Conservation (phyloP, 2,888 invertebrate species). For the Boloria euphrosyne region DNA sequence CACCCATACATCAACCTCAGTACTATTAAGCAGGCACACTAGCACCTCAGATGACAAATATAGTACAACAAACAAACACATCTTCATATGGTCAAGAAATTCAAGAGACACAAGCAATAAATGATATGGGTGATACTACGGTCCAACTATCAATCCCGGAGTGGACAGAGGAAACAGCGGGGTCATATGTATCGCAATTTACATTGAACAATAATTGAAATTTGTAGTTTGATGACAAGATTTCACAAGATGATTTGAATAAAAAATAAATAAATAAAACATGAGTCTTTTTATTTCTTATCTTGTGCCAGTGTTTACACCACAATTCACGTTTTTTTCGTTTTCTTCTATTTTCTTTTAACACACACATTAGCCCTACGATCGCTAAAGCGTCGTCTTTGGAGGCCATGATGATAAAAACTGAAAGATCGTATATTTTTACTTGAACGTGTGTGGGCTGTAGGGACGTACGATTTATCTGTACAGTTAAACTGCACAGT, state of each 20-base stretch:
- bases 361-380: no score
- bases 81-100: slow-evolving; percentile 21
- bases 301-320: no score
- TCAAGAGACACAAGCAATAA: slow-evolving; percentile 18
- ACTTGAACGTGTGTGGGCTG: not conserved
- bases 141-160: slow-evolving; percentile 24
- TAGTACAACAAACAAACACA: slow-evolving; percentile 2
- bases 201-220: slow-evolving; percentile 5
- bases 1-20: no score
- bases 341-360: no score
- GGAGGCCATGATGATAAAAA: not conserved
- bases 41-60: not conserved
- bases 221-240: not conserved
- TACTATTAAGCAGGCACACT: not conserved
- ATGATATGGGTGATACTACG: slow-evolving; percentile 15
- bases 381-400: not conserved
- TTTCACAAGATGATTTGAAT: no score
- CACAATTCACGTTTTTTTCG: no score
- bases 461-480: not conserved
- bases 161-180: no score
- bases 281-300: no score
- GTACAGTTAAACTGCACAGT: not conserved
- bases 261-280: no score
- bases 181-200: slow-evolving; percentile 20
- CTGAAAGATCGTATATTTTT: not conserved